Conservation (phyloP, 2,113 vertebrate species). For the Antechinus stuartii region DNA sequence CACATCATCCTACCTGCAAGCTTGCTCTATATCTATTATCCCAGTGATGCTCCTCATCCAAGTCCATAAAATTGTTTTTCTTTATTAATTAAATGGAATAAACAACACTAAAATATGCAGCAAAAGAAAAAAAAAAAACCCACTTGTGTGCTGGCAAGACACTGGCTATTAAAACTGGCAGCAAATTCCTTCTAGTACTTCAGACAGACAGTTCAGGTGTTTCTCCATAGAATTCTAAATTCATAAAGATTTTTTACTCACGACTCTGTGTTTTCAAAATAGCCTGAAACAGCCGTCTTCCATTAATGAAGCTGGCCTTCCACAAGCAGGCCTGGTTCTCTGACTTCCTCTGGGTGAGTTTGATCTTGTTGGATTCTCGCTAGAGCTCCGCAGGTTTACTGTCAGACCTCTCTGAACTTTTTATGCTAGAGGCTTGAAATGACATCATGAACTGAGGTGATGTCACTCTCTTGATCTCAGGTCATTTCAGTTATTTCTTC, state of each 20-base stretch:
- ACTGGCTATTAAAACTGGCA: not conserved
- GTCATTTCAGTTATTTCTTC: not conserved
- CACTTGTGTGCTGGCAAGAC: not conserved
- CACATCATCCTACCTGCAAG: not conserved
- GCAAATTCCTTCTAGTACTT: not conserved
- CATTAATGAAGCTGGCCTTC: slow-evolving; percentile 24
- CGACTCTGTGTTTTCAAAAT: slow-evolving; percentile 11
- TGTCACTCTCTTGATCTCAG: too few relatives aligned
- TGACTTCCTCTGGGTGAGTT: not conserved
- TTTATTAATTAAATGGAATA: not conserved
- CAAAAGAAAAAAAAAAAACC: not conserved
- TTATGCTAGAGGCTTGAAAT: not conserved
- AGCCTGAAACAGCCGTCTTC: not conserved
- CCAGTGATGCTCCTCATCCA: not conserved
- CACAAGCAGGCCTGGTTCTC: not conserved
- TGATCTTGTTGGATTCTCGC: not conserved
- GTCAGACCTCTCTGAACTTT: not conserved
- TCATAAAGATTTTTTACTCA: not conserved
- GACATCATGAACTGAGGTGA: not conserved
- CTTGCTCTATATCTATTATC: not conserved
- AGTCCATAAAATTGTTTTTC: not conserved
- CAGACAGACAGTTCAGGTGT: not conserved
- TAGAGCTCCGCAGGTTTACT: too few relatives aligned
- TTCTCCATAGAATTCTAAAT: not conserved
- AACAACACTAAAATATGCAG: not conserved